phyloP scores from a whole-genome alignment of 92 coral and sea anemone species.

The Zoanthus solanderi region DNA sequence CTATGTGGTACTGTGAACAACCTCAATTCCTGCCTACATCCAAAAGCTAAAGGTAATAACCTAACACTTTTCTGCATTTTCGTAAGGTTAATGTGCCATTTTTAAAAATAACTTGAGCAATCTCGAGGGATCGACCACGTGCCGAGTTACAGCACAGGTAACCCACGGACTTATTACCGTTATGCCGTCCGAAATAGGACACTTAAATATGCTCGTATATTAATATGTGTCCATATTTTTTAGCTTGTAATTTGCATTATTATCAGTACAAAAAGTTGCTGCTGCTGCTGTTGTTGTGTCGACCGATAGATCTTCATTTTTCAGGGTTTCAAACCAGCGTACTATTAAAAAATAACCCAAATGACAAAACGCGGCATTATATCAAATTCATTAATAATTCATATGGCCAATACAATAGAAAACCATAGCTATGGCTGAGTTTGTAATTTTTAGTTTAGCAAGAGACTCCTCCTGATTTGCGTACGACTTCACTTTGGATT shows the following conservation, averaged over 20 bases:
- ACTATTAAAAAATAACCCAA: background rate
- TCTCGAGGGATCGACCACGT: background rate
- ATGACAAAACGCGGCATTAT: too few relatives aligned
- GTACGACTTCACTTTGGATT: too few relatives aligned
- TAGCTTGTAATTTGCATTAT: background rate
- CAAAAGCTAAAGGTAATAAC: conserved; percentile 46
- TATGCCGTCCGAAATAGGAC: background rate
- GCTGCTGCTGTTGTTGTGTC: background rate
- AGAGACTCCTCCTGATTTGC: too few relatives aligned
- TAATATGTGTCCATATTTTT: background rate
- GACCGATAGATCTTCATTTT: background rate
- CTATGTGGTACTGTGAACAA: conserved; percentile 50
- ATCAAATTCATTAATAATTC: too few relatives aligned
- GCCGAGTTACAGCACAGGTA: background rate
- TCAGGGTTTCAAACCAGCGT: background rate
- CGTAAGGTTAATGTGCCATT: background rate
- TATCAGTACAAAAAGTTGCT: background rate
- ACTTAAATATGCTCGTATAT: background rate
- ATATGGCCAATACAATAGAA: too few relatives aligned
- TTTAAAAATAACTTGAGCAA: background rate
- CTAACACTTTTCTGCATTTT: background rate
- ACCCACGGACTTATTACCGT: background rate
- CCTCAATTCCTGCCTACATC: conserved; percentile 31
- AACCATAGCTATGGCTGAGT: too few relatives aligned
- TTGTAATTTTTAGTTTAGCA: too few relatives aligned